Percentiles rank a stretch among this genome's conserved stretches.
phyloP scores from a whole-genome alignment of 1,140 invertebrate genomes.

The Adoxophyes honmai region DNA sequence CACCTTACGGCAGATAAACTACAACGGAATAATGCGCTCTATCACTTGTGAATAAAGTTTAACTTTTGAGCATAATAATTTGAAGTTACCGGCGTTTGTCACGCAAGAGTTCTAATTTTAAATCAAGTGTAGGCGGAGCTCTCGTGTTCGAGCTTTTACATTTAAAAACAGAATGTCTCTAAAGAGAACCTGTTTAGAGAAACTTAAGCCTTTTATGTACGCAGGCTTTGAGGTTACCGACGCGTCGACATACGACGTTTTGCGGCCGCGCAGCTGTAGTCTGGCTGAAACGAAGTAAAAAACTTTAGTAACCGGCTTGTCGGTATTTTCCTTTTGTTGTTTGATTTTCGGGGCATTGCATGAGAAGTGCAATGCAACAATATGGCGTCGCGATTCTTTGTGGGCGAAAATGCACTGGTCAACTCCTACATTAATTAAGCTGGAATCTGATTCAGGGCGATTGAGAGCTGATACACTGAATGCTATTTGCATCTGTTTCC shows the following conservation, averaged over 20 bases:
- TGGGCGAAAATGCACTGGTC: too few relatives aligned
- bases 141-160: slow-evolving; percentile 65
- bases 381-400: slow-evolving; percentile 43
- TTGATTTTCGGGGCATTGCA: slow-evolving; percentile 74
- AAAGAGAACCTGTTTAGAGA: slow-evolving; percentile 70
- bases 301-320: slow-evolving; percentile 72
- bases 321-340: slow-evolving; percentile 70
- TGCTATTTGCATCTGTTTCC: too few relatives aligned
- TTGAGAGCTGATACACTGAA: too few relatives aligned
- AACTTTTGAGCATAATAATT: slow-evolving; percentile 69
- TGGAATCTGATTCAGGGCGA: too few relatives aligned
- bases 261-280: slow-evolving; percentile 28
- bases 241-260: slow-evolving; percentile 58
- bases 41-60: slow-evolving; percentile 67
- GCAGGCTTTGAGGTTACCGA: slow-evolving; percentile 60
- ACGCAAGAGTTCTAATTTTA: slow-evolving; percentile 76
- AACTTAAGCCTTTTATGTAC: slow-evolving; percentile 74
- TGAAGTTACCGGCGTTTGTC: slow-evolving; percentile 70
- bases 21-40: slow-evolving; percentile 64
- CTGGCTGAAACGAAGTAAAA: slow-evolving; percentile 70
- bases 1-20: slow-evolving; percentile 71
- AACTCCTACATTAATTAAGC: too few relatives aligned
- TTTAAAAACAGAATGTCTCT: slow-evolving; percentile 75
- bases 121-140: slow-evolving; percentile 76
- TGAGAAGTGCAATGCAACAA: slow-evolving; percentile 73